Conservation (phyloP, 1,140 invertebrate genomes). For the Drosophila parabipectinata region DNA sequence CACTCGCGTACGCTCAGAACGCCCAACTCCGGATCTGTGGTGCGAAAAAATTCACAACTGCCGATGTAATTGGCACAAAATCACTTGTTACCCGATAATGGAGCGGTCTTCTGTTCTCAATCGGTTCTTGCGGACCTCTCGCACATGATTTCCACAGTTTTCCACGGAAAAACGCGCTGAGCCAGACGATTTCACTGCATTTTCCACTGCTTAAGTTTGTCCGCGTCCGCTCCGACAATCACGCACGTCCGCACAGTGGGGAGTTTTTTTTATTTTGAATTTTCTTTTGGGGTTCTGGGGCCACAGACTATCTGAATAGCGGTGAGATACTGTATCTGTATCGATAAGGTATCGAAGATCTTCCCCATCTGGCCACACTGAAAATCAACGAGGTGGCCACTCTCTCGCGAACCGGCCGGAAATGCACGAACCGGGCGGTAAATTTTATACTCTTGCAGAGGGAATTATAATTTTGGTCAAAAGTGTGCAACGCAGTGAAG, state of each 20-base stretch:
- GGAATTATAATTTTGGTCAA: too few relatives aligned
- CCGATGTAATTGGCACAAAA: constrained; percentile 1
- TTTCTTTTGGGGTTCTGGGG: neutral
- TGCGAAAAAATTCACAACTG: constrained; percentile 25
- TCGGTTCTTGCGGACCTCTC: constrained; percentile 3
- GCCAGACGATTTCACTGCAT: constrained; percentile 15
- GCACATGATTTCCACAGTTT: constrained; percentile 26
- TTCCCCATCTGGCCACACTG: too few relatives aligned
- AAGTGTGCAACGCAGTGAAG: too few relatives aligned
- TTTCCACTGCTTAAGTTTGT: constrained; percentile 10
- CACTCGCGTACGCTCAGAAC: constrained; percentile 35
- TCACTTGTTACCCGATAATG: neutral
- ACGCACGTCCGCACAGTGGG: neutral
- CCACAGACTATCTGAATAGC: neutral
- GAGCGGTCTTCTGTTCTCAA: constrained; percentile 17
- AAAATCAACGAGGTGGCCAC: too few relatives aligned
- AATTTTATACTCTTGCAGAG: too few relatives aligned
- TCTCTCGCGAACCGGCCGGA: too few relatives aligned
- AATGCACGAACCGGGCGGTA: too few relatives aligned
- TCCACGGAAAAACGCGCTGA: constrained; percentile 8
- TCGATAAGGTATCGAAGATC: too few relatives aligned
- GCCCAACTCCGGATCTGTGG: constrained; percentile 19
- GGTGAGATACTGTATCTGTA: too few relatives aligned
- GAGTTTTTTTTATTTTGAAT: neutral
- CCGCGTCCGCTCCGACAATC: neutral